Base-by-base conservation (phyloP, 2,113 vertebrate species). In the Cygnus buccinator region DNA sequence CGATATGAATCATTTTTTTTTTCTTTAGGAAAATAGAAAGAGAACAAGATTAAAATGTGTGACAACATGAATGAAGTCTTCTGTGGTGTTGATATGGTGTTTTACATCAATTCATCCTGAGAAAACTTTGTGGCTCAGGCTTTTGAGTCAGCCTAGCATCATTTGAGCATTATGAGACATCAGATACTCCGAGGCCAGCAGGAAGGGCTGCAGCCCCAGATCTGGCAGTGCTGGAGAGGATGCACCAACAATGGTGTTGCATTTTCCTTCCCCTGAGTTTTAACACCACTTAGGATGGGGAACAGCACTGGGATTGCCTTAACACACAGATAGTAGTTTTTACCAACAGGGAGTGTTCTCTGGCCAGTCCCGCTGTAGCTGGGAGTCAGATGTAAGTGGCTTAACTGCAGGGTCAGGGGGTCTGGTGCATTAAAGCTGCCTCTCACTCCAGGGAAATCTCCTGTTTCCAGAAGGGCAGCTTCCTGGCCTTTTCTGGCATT, bases 211-310 rank as follows among this genome's bases (percentile, higher is more conserved):
- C 57, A 75, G 21, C 3, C 7, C 22, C 52, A 13, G 25, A 58
- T 17, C 20, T 22, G 31, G 31, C 21, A 68, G 25, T 0, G 5
- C 35, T 0, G 2, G 28, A 21, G 29, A 6, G 13, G 10, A 41
- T 2, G 1, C 68, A 35, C 5, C 7, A 5, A 37, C 35, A 80
- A 31, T 20, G 72, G 25, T 11, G 1, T 10, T 44, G 29, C 35
- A 18, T 61, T 17, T 23, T 1, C 21, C 33, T 48, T 43, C 11
- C 20, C n/a, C 33, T 29, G 39, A 57, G 17, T 39, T 83, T 58
- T 70, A 71, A 66, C 13, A 13, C 25, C 18, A 2, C 41, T 22
- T 43, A n/a, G 16, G 20, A 10, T 43, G 46, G 14, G 26, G 18
- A 73, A 14, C n/a, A 65, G 31, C 31, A 19, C 14, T 2, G 1